A percentile compares a stretch with the other conserved stretches of the same genome.
Evolutionary conservation across 2,113 vertebrate genomes (phyloP).

Genomic region (Dendropsophus ebraccatus): DNA sequence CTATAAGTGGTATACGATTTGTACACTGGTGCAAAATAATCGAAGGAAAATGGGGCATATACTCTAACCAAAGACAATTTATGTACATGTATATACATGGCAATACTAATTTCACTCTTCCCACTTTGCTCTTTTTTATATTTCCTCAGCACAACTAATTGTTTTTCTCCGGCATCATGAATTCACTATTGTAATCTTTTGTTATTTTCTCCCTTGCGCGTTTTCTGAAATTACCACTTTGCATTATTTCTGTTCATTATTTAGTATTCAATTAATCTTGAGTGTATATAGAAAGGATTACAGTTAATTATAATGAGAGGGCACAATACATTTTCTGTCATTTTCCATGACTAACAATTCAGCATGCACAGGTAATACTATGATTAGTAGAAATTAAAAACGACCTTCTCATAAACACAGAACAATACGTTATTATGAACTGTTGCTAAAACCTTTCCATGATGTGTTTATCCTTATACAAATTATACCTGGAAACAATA

Average conservation of each 20-base stretch:
- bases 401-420: conserved; percentile 48
- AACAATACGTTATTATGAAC: conserved; percentile 38
- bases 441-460: conserved; percentile 45
- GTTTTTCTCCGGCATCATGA: conserved; percentile 9
- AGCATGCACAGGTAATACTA: conserved; percentile 50
- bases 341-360: conserved; percentile 52
- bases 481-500: conserved; percentile 17
- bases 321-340: conserved; percentile 45
- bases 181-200: conserved; percentile 9
- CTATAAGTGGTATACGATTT: no score
- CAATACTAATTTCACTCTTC: not conserved
- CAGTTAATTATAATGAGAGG: conserved; percentile 49
- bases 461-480: conserved; percentile 44
- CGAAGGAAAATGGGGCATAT: no score
- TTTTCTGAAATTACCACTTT: conserved; percentile 31
- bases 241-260: conserved; percentile 38
- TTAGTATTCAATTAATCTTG: conserved; percentile 43
- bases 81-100: not conserved
- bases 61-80: not conserved
- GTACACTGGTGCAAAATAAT: not conserved
- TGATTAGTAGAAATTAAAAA: conserved; percentile 52
- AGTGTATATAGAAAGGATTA: conserved; percentile 54
- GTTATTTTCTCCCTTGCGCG: conserved; percentile 18
- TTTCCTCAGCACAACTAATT: not conserved
- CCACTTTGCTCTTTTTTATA: not conserved